phyloP scores from a whole-genome alignment of 2,888 invertebrate genomes.

The Eledone cirrhosa region DNA sequence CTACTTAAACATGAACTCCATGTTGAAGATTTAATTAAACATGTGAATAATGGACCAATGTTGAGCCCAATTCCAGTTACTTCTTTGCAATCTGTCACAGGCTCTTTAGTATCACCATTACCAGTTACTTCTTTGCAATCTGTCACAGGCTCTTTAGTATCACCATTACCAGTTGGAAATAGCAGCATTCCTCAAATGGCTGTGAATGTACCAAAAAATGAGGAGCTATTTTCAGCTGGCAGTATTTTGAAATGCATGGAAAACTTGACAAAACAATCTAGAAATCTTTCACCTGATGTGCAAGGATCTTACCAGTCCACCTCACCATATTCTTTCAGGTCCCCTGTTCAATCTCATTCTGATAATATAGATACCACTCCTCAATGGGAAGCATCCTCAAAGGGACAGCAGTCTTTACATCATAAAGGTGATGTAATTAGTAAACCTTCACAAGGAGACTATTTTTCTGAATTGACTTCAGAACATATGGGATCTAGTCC shows the following conservation, averaged over 20 bases:
- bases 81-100: constrained; percentile 34
- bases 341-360: constrained; percentile 22
- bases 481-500: constrained; percentile 24
- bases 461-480: neutral
- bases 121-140: constrained; percentile 35
- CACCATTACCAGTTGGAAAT: constrained; percentile 25
- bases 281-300: constrained; percentile 23
- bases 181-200: constrained; percentile 25
- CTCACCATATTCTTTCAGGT: constrained; percentile 20
- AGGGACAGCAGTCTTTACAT: neutral
- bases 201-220: constrained; percentile 27
- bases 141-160: constrained; percentile 26
- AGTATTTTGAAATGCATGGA: constrained; percentile 14
- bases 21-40: constrained; percentile 31
- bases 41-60: constrained; percentile 36
- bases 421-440: neutral
- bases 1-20: constrained; percentile 42
- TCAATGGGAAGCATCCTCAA: constrained; percentile 22
- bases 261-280: constrained; percentile 16
- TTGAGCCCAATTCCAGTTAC: constrained; percentile 44
- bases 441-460: constrained; percentile 14
- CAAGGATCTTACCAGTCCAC: constrained; percentile 10
- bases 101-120: constrained; percentile 25
- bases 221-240: constrained; percentile 22
- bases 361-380: constrained; percentile 14